Conservation (phyloP, 2,888 invertebrate genomes). For the Athalia circularis region DNA sequence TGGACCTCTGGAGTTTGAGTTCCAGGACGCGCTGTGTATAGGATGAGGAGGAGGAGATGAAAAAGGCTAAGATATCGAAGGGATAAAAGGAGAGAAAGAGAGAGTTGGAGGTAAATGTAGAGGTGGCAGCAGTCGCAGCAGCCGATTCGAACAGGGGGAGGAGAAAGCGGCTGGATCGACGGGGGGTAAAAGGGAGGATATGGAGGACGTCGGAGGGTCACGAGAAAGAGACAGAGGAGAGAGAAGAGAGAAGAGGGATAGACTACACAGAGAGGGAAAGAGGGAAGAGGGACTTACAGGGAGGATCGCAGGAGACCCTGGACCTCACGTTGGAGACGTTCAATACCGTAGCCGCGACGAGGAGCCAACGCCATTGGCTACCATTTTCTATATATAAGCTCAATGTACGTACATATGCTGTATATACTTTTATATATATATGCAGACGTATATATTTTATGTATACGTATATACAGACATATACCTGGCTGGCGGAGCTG, state of each 20-base stretch:
- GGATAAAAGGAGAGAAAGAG: conserved; percentile 39
- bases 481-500: conserved; percentile 12
- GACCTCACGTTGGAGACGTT: conserved; percentile 71
- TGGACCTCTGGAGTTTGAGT: conserved; percentile 30
- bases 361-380: conserved; percentile 71
- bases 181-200: conserved; percentile 54
- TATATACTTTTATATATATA: conserved; percentile 48
- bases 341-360: conserved; percentile 69
- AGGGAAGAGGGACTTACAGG: conserved; percentile 45
- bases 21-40: background rate
- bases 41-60: background rate
- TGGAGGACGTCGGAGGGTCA: conserved; percentile 67
- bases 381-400: conserved; percentile 62
- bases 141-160: conserved; percentile 39
- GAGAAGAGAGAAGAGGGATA: conserved; percentile 46
- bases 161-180: conserved; percentile 50
- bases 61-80: conserved; percentile 32
- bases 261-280: conserved; percentile 8
- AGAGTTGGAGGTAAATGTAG: conserved; percentile 51
- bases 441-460: too few species aligned
- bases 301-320: conserved; percentile 60
- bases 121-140: conserved; percentile 48
- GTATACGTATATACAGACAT: background rate
- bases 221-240: conserved; percentile 57
- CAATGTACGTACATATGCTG: conserved; percentile 28